Evolutionary conservation across 2,888 invertebrate species (phyloP).

Genomic region (Troilus luridus): DNA sequence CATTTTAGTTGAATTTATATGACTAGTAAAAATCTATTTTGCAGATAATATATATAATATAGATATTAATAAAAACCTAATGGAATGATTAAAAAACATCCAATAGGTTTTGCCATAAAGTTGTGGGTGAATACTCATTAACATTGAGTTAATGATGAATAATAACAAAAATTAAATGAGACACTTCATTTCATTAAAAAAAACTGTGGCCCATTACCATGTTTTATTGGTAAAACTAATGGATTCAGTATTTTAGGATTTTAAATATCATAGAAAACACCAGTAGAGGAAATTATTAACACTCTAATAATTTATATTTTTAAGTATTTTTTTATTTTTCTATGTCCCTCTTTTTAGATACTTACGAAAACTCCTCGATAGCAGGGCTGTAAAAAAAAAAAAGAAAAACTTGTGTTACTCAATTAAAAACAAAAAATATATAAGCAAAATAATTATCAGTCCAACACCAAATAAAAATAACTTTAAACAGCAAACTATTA

Average conservation of each 20-base stretch:
- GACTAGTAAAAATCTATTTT: background rate
- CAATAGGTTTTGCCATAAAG: background rate
- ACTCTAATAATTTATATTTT: background rate
- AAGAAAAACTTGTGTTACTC: background rate
- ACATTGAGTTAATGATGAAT: background rate
- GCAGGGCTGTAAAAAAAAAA: background rate
- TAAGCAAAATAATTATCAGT: background rate
- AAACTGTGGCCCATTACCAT: background rate
- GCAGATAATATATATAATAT: background rate
- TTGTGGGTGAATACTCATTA: background rate
- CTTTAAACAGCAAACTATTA: background rate
- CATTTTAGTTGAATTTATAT: background rate
- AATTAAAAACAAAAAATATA: background rate
- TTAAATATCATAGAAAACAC: background rate
- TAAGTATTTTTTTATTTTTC: background rate
- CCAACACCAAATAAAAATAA: background rate
- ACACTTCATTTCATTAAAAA: background rate
- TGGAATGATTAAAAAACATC: background rate
- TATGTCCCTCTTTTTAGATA: background rate
- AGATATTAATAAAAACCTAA: background rate
- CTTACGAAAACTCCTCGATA: conserved; percentile 30
- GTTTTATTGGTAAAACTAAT: background rate
- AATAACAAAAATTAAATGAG: background rate
- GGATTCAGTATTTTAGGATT: background rate
- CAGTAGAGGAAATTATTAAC: background rate